phyloP scores from a whole-genome alignment of 2,113 vertebrate genomes.

The Haemorhous mexicanus region DNA sequence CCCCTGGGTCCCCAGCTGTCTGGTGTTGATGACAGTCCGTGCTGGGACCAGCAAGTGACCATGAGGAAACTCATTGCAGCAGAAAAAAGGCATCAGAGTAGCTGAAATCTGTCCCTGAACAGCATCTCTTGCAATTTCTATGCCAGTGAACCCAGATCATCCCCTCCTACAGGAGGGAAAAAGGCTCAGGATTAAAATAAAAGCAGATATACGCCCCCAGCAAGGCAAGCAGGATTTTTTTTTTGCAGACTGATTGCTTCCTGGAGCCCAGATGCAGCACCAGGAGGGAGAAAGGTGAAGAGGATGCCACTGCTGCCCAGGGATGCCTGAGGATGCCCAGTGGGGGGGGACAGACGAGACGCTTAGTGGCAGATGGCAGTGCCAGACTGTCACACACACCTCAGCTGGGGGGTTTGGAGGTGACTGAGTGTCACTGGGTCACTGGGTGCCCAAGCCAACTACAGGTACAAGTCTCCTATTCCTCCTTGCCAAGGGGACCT shows the following conservation, averaged over 20 bases:
- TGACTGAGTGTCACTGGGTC: neutral
- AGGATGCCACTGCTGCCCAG: neutral
- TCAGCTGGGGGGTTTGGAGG: neutral
- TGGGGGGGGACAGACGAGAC: rapidly evolving
- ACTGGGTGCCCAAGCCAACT: neutral
- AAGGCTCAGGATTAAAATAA: neutral
- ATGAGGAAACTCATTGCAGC: rapidly evolving
- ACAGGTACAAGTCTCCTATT: neutral
- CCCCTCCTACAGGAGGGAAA: neutral
- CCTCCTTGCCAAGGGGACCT: neutral
- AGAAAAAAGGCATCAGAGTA: neutral
- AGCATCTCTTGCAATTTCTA: rapidly evolving
- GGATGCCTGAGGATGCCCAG: neutral
- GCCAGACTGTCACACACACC: neutral
- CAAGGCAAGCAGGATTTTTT: neutral
- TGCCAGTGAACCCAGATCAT: neutral
- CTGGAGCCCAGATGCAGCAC: neutral
- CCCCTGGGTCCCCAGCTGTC: neutral
- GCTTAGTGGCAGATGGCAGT: neutral
- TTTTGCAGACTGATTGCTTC: neutral
- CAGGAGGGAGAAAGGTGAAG: neutral
- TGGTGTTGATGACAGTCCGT: rapidly evolving
- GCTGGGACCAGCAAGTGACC: neutral
- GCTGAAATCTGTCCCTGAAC: neutral
- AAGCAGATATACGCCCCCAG: neutral